Evolutionary conservation across 2,113 vertebrate genomes (phyloP), one percentile per base, ranked within the genome.

Genomic region (Hucho hucho): DNA sequence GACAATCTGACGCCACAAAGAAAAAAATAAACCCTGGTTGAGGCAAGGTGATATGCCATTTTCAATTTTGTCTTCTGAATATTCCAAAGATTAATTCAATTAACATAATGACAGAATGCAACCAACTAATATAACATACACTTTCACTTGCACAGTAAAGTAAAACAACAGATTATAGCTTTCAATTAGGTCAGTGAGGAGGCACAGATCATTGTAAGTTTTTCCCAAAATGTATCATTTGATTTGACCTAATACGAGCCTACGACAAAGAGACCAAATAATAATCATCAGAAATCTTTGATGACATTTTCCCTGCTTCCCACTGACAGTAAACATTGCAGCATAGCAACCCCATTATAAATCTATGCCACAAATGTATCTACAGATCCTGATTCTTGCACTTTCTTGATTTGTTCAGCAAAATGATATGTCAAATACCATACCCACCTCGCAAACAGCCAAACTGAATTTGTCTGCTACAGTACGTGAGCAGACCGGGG

Each of bases 11-110:
- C 75, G 79, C 14, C 12, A 16, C 7, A 53, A 53, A 53, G 47
- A 77, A 43, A 0, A 11, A 43, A 43, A 9, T 43, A 79, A 72
- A 72, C 73, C 71, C 88, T 89, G 89, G 88, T 53, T 90, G 82
- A 90, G 84, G 85, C 88, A 85, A 86, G 84, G 84, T 85, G 86
- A 88, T 87, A 81, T 72, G 43, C 83, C 72, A 85, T 84, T 86
- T 88, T 88, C 2, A 2, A 86, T 84, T 85, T 88, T 90, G 13
- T 24, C n/a, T 7, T 61, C 58, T 61, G 16, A 16, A 2, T 61
- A n/a, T 22, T 61, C 58, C n/a, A 61, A 22, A 61, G 58, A 61
- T n/a, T 0, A n/a, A n/a, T 22, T 24, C 58, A 22, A 61, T 22
- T 0, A 24, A 59, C 7, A 22, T 59, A 68, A 20, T 28, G 64